Base-by-base conservation (phyloP, 2,888 invertebrate species). In the Cylloceria caligata region DNA sequence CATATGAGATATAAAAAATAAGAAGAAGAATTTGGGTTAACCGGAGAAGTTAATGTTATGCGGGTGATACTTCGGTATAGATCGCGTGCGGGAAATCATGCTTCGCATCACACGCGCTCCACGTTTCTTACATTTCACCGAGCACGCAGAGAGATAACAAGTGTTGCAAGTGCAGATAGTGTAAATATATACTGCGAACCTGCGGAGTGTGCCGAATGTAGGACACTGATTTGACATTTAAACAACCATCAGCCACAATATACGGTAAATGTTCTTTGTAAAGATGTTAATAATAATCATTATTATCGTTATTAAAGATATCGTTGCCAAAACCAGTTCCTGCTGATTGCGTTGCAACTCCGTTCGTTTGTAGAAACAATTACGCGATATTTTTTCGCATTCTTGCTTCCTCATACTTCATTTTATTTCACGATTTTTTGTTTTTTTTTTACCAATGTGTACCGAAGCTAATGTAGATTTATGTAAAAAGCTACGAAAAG, bases 1-100 rank as follows among this genome's bases (percentile, higher is more conserved):
- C 11, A 21, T 27, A 21, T 13, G 39, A 27, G 36, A 55, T 45
- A 34, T 52, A 69, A 57, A 60, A 47, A 2, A 42, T 68, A 55
- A 62, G 36, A 27, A 36, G 39, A 55, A 64, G 34, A 67, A 80
- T 71, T 7, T 69, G 73, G 68, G 77, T 77, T 64, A 77, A 16
- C 49, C 9, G 3, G 55, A 57, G 74, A 60, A 69, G 27, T 60
- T 49, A 30, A 49, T 42, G 0, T 27, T n/a, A 49, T 57, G 77
- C 72, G 72, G 77, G 69, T 77, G 64, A 19, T 36, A 34, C 52
- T 42, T 64, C 2, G 69, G 52, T 47, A 19, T 27, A 34, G 30
- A 19, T 55, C 55, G 30, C 16, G 55, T 57, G 30, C 24, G 52
- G 9, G 16, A 42, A 60, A 47, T 75, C 42, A 42, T 34, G 42